Evolutionary conservation across 2,113 vertebrate genomes (phyloP).

Genomic region (Hypanus sabinus): DNA sequence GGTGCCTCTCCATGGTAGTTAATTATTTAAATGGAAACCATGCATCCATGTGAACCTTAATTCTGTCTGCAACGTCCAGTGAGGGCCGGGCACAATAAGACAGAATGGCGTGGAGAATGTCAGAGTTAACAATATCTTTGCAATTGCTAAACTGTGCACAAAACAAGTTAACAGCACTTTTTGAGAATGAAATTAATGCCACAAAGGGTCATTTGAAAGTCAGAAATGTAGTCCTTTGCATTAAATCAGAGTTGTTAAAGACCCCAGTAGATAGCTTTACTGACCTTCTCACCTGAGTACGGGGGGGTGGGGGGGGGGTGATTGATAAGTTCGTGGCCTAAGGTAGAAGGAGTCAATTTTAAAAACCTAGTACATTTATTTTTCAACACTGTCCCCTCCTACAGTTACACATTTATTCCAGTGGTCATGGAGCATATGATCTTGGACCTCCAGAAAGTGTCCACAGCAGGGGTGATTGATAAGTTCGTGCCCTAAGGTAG

Average conservation of each 20-base stretch:
- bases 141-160: too few species aligned
- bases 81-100: neutral
- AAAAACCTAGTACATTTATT: too few species aligned
- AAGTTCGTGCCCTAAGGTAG: too few species aligned
- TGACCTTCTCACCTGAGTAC: neutral
- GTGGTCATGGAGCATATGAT: too few species aligned
- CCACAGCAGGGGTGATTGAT: too few species aligned
- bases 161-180: neutral
- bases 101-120: neutral
- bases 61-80: neutral
- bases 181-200: neutral
- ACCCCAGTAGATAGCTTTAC: neutral
- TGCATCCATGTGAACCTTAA: neutral
- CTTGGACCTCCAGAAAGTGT: too few species aligned
- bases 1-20: neutral
- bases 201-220: neutral
- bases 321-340: too few species aligned
- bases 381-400: too few species aligned
- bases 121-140: neutral
- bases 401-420: too few species aligned
- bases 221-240: neutral
- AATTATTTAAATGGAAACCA: neutral
- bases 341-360: too few species aligned
- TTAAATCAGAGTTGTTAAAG: neutral
- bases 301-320: too few species aligned